phyloP scores from a whole-genome alignment of 2,113 vertebrate species.

The Pomatorhinus ruficollis region DNA sequence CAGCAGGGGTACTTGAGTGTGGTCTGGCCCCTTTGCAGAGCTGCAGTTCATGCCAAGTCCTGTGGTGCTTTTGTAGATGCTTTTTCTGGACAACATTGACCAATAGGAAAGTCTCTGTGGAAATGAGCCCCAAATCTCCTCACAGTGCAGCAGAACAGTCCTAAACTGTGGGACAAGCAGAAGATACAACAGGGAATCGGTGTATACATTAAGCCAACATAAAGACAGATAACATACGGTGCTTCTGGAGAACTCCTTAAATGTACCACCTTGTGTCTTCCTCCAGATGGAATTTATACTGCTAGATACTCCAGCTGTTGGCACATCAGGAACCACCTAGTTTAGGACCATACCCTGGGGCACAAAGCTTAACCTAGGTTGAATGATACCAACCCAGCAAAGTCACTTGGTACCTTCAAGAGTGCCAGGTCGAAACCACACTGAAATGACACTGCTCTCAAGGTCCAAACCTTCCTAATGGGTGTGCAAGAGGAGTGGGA shows the following conservation, averaged over 20 bases:
- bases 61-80: not conserved
- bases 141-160: not conserved
- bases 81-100: not conserved
- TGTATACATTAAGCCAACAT: not conserved
- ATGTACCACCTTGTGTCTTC: not conserved
- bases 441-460: not conserved
- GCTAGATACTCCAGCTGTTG: not conserved
- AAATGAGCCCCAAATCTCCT: not conserved
- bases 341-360: not conserved
- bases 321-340: not conserved
- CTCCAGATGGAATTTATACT: not conserved
- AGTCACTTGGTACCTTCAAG: not conserved
- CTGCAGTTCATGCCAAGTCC: not conserved
- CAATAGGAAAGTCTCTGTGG: not conserved
- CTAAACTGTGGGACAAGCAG: not conserved
- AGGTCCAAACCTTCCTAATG: not conserved
- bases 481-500: not conserved
- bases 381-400: not conserved
- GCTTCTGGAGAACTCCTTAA: not conserved
- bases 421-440: not conserved
- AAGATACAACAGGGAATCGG: not conserved
- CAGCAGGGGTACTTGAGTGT: accelerated
- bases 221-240: not conserved
- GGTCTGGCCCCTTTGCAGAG: accelerated
- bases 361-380: not conserved